phyloP scores from a whole-genome alignment of 2,797 vertebrate genomes.

The Mergus octosetaceus region DNA sequence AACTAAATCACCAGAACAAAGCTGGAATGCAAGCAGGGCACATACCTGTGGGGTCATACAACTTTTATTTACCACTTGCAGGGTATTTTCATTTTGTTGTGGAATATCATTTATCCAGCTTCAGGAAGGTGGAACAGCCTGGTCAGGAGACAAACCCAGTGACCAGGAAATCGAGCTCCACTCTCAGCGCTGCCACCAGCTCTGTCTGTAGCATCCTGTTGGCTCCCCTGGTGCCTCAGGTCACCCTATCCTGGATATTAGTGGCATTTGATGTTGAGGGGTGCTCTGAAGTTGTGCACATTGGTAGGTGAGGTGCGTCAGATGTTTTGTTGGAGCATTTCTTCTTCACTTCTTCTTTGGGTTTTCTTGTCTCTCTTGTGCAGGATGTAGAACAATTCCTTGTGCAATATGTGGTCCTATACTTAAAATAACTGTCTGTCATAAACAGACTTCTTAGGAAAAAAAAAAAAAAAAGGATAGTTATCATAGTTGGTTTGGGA shows the following conservation, averaged over 20 bases:
- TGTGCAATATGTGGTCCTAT: neutral
- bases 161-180: neutral
- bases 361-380: neutral
- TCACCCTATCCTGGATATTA: neutral
- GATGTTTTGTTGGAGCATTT: neutral
- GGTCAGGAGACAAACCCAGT: neutral
- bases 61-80: slow-evolving; percentile 31
- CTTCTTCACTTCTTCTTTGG: neutral
- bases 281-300: fast-evolving
- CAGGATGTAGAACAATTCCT: neutral
- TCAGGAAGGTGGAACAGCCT: neutral
- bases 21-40: neutral
- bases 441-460: neutral
- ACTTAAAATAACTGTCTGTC: neutral
- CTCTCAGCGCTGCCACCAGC: fast-evolving
- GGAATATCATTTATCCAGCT: neutral
- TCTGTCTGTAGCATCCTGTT: neutral
- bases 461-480: neutral
- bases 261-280: neutral
- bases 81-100: neutral
- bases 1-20: slow-evolving; percentile 9
- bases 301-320: neutral
- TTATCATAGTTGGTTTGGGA: neutral
- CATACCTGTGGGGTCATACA: slow-evolving; percentile 16
- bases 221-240: neutral